Evolutionary conservation across 2,113 vertebrate species (phyloP), one percentile per base, ranked within the genome.

Genomic region (Varanus salvator): DNA sequence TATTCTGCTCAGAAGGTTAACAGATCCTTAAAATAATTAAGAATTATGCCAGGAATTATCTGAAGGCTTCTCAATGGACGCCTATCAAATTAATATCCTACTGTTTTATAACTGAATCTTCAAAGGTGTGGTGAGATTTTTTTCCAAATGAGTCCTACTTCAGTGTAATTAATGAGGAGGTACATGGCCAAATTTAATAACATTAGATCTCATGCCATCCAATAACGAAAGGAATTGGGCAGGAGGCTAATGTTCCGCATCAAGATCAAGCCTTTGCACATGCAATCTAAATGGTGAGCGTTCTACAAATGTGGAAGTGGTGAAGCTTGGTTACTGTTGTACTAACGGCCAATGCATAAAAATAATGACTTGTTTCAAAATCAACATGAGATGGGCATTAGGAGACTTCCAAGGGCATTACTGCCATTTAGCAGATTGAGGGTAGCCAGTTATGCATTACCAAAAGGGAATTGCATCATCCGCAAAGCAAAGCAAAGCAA

Each of bases 61-160:
- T 19, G 87, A 90, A 90, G 44, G 3, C 57, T 87, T 80, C 25
- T 38, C 52, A 84, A 0, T 54, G 38, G 90, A 29, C 54, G 88
- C 52, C 57, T 89, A 80, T 38, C 77, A 91, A 74, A 1, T 88
- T 93, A 85, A 93, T 86, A 78, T 86, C 11, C 1, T 68, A 69
- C 27, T 3, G 57, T 69, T 95, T 90, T 90, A 91, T 91, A 82
- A 66, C 6, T 29, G 23, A 78, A 7, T 4, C 50, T 54, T 80
- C 86, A 68, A 88, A 91, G 84, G 7, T 44, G 0, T 9, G 92
- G 12, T 25, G 86, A 4, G 34, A 6, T 84, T 92, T 34, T 34
- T 50, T 89, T 92, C 92, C 71, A 93, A 72, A 57, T 83, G 78
- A 95, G 91, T 82, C n/a, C 4, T 31, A 69, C 44, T 90, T 91